Base-by-base conservation (phyloP, 2,797 vertebrate genomes). In the Adelosebastes latens region DNA sequence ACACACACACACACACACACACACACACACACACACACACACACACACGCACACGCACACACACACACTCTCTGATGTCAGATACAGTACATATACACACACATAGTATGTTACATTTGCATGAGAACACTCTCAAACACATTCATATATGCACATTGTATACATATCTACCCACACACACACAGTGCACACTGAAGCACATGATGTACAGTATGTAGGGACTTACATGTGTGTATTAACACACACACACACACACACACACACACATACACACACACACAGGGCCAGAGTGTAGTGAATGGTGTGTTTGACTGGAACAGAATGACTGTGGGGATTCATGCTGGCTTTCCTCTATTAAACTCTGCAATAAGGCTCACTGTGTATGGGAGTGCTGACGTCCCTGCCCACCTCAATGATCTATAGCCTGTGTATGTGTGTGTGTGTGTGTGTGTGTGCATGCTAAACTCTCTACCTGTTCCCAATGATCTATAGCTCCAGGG, bases 331-430 rank as follows among this genome's bases (percentile, higher is more conserved):
- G 94, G 92, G 92, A 92, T 93, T 95, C 94, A 94, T 93, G 92
- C 93, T 92, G 93, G 89, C 92, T 93, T 90, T 92, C 89, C 94
- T 93, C 92, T 94, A 95, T 94, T 96, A 95, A 95, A 95, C 88
- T 93, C 93, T 84, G 85, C 92, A 90, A 89, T 93, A 92, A 94
- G 93, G 91, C 89, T 87, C 85, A 93, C 92, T 93, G 93, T 94
- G 95, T 93, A 89, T 83, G 89, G 86, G 87, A 93, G 93, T 88
- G 94, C 93, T 93, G 94, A 95, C 94, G 87, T 93, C 86, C 86
- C 85, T 88, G 89, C 92, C 92, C 89, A 92, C 92, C 91, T 89
- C 85, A 46, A 77, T 95, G 95, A 96, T 95, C 92, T 95, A 96
- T 90, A 61, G 89, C 92, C 88, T 89, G 83, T 82, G 67, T 69